Base-by-base conservation (phyloP, 2,888 invertebrate genomes). In the Notodonta dromedarius region DNA sequence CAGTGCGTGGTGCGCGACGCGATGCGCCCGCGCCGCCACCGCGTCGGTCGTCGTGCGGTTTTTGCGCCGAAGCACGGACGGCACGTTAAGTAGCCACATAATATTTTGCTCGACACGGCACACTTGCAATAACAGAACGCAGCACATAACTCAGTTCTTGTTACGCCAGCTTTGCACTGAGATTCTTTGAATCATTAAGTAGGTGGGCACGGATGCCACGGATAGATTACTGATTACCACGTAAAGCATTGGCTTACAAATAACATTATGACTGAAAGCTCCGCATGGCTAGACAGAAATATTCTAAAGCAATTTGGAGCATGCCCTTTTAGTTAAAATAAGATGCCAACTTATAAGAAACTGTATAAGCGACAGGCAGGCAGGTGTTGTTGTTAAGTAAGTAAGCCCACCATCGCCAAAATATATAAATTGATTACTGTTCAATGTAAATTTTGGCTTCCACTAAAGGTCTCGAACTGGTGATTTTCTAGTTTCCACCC, bases 1-100 rank as follows among this genome's bases (percentile, higher is more conserved):
- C 75, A 80, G 76, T 69, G 73, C 77, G 76, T 77, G 73, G 73
- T 71, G 59, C 69, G 70, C 68, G 66, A 67, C 65, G 70, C 70
- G 66, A 66, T 73, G 63, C 60, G 60, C 65, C 72, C 71, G 14
- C 69, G 13, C n/a, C 55, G 56, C 40, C 56, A 24, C 42, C n/a
- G 35, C n/a, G 7, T 7, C 55, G 32, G 14, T 53, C 53, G 39
- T 12, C 52, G 55, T 56, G 73, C 60, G 66, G 73, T 73, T 73
- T 71, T 73, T 74, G 69, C 68, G 64, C 62, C 66, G 63, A 60
- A 59, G 73, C 60, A 59, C 59, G 69, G 65, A 63, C 56, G 58
- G 59, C 57, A 67, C 68, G 60, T 59, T 67, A 67, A 60, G 68
- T 64, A 63, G 69, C 57, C 64, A 65, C 63, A 60, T 68, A 66